A percentile compares a stretch with the other conserved stretches of the same genome.
Conservation (phyloP, 2,113 vertebrate genomes). For the Xyliphius kryptos region DNA sequence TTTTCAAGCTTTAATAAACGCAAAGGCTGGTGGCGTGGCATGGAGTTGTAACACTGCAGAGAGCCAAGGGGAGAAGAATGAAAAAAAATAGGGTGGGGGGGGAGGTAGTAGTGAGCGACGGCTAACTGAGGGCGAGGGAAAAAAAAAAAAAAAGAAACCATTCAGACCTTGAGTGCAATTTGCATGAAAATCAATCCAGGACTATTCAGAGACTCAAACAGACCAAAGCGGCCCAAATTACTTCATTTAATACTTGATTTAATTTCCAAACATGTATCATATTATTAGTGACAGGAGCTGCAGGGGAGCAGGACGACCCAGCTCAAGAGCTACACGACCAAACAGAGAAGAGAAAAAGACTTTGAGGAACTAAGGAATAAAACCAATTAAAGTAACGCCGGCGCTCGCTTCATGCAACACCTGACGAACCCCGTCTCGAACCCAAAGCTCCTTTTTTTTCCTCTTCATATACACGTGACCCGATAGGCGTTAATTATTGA, state of each 20-base stretch:
- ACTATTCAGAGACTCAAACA: slow-evolving; percentile 56
- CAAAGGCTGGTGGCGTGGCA: slow-evolving; percentile 11
- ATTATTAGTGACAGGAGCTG: slow-evolving; percentile 46
- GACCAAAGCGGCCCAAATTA: slow-evolving; percentile 51
- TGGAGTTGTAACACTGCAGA: slow-evolving; percentile 27
- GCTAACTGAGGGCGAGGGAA: slow-evolving; percentile 43
- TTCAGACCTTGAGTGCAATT: slow-evolving; percentile 51
- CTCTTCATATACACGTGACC: slow-evolving; percentile 47
- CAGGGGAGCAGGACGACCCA: slow-evolving; percentile 38
- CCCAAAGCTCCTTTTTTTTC: slow-evolving; percentile 24
- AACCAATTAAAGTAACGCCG: slow-evolving; percentile 28
- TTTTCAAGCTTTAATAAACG: slow-evolving; percentile 28
- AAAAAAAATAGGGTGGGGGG: too few relatives aligned
- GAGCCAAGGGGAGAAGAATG: too few relatives aligned
- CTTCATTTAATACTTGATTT: slow-evolving; percentile 62
- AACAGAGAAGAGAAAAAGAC: slow-evolving; percentile 36
- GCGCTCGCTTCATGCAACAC: slow-evolving; percentile 17
- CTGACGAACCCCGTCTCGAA: slow-evolving; percentile 20
- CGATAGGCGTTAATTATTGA: slow-evolving; percentile 60
- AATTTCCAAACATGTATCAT: slow-evolving; percentile 62
- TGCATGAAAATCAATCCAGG: slow-evolving; percentile 57
- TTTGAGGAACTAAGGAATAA: slow-evolving; percentile 12
- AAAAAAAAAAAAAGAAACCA: too few relatives aligned
- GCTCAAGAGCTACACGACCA: too few relatives aligned
- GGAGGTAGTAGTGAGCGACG: neutral